phyloP scores from a whole-genome alignment of 2,113 vertebrate genomes.

The Columba livia region DNA sequence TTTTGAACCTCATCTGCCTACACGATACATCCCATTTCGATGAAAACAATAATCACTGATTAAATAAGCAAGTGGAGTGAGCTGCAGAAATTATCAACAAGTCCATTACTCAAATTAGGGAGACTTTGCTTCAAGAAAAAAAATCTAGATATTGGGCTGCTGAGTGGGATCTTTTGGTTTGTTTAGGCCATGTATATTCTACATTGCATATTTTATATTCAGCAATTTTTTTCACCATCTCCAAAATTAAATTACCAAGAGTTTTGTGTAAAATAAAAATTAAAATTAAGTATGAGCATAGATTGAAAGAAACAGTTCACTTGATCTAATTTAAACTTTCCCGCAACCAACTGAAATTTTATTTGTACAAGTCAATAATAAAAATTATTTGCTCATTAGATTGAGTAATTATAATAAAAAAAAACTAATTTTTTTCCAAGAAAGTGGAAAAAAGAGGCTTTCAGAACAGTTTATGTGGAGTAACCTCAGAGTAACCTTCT shows the following conservation, averaged over 20 bases:
- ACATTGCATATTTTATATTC: not conserved
- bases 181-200: not conserved
- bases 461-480: not conserved
- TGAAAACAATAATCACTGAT: slow-evolving; percentile 70
- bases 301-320: not conserved
- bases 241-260: slow-evolving; percentile 37
- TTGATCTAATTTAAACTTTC: not conserved
- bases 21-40: slow-evolving; percentile 25
- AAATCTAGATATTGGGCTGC: not conserved
- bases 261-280: not conserved
- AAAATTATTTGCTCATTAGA: not conserved
- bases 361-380: not conserved
- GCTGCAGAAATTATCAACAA: slow-evolving; percentile 35
- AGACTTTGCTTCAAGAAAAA: slow-evolving; percentile 3
- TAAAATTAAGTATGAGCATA: not conserved
- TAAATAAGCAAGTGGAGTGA: slow-evolving; percentile 49
- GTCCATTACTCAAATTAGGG: slow-evolving; percentile 49
- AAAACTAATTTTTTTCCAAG: not conserved
- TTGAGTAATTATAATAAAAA: not conserved
- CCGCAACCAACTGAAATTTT: not conserved
- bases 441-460: not conserved
- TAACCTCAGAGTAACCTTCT: not conserved
- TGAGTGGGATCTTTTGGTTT: slow-evolving; percentile 17
- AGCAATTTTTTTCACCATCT: not conserved
- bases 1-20: slow-evolving; percentile 39